These are phyloP conservation scores for Anser brachyrhynchus DNA, from an alignment of 2,113 vertebrate species.

Conservation along the genomic window DNA sequence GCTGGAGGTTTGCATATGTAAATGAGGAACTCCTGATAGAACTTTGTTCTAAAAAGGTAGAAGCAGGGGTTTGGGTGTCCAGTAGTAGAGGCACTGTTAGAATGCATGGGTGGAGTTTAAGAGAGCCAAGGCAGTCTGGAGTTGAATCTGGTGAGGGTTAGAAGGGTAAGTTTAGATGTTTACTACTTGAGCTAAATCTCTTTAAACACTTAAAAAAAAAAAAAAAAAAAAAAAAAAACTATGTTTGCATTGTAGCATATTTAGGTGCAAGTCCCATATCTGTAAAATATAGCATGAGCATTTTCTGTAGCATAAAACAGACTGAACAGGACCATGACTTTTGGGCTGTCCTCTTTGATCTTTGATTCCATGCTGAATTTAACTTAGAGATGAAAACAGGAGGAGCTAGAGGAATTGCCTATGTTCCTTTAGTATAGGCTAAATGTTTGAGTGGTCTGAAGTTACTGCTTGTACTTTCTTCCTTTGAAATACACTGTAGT, in stretches of 20 bases:
- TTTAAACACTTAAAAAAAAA: not conserved
- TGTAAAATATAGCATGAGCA: fast-evolving
- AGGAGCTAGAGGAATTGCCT: not conserved
- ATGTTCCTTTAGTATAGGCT: not conserved
- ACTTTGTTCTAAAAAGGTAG: not conserved
- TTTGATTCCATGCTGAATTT: not conserved
- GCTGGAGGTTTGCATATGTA: not conserved
- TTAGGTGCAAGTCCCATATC: not conserved
- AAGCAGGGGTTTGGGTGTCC: not conserved
- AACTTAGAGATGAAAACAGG: not conserved
- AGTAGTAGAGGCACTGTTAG: not conserved
- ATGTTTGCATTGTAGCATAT: not conserved
- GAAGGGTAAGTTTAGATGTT: not conserved
- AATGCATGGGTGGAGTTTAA: not conserved
- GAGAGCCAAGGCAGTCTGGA: not conserved
- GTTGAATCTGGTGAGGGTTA: not conserved
- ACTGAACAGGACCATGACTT: not conserved
- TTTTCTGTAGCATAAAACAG: not conserved
- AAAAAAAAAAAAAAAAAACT: no score
- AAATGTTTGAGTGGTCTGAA: not conserved
- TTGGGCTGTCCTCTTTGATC: not conserved
- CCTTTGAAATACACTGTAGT: not conserved
- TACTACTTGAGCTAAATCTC: not conserved
- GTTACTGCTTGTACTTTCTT: not conserved
- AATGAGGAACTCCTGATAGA: not conserved